These are phyloP conservation scores for Lasioglossum vierecki DNA, from an alignment of 2,888 invertebrate species.

Conservation along the genomic window DNA sequence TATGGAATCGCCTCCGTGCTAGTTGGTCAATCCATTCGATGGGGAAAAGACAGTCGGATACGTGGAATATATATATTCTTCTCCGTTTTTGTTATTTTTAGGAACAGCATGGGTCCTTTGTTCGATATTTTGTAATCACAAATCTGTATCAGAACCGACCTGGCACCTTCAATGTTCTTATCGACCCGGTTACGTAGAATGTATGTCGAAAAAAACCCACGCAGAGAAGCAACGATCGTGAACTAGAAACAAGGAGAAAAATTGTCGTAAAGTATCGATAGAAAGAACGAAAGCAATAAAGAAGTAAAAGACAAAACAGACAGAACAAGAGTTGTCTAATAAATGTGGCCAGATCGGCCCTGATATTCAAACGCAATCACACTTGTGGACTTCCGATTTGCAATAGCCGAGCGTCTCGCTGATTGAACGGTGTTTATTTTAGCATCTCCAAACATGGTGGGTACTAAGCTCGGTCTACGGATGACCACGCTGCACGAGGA, in stretches of 20 bases:
- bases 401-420: not conserved
- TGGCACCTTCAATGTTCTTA: slow-evolving; percentile 66
- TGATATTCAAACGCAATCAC: slow-evolving; percentile 59
- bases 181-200: slow-evolving; percentile 47
- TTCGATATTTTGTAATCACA: slow-evolving; percentile 55
- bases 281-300: not conserved
- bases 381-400: not conserved
- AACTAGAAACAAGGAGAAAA: not conserved
- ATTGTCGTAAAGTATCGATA: not conserved
- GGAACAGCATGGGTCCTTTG: slow-evolving; percentile 65
- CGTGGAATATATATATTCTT: slow-evolving; percentile 61
- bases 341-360: slow-evolving; percentile 71
- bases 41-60: slow-evolving; percentile 31
- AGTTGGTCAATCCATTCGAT: not conserved
- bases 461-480: slow-evolving; percentile 92
- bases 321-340: slow-evolving; percentile 15
- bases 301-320: not conserved
- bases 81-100: slow-evolving; percentile 48
- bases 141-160: slow-evolving; percentile 73
- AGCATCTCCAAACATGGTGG: slow-evolving; percentile 91
- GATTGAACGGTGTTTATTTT: slow-evolving; percentile 71
- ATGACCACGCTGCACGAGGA: slow-evolving; percentile 98
- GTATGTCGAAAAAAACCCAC: slow-evolving; percentile 29
- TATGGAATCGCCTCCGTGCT: not conserved
- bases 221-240: not conserved